A percentile compares a stretch with the other conserved stretches of the same genome.
Evolutionary conservation across 2,888 invertebrate genomes (phyloP).

Genomic region (Lasioglossum villosulum): DNA sequence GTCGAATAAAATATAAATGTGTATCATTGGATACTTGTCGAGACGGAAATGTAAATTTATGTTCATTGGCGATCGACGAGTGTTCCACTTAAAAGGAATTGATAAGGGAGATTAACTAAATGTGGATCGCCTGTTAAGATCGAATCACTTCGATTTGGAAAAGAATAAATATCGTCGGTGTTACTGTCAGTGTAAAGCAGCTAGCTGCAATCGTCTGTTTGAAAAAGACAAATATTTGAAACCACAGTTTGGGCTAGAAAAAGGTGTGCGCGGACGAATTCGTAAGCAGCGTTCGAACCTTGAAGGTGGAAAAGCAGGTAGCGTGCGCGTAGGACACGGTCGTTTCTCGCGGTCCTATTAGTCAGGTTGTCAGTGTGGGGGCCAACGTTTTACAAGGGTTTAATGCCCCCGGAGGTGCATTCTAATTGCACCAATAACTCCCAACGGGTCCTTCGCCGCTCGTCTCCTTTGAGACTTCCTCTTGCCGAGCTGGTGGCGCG

Average conservation of each 20-base stretch:
- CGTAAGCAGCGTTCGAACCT: constrained; percentile 26
- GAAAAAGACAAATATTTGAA: too few relatives aligned
- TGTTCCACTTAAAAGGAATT: not conserved
- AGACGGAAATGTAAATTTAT: not conserved
- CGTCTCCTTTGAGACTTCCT: constrained; percentile 28
- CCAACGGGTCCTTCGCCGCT: constrained; percentile 73
- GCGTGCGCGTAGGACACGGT: constrained; percentile 63
- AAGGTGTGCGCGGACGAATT: constrained; percentile 6
- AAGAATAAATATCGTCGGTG: not conserved
- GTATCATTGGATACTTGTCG: not conserved
- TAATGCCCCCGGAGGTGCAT: constrained; percentile 83
- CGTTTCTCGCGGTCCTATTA: constrained; percentile 75
- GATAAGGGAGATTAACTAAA: not conserved
- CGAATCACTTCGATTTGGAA: not conserved
- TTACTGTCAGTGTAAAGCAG: not conserved
- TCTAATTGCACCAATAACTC: constrained; percentile 84
- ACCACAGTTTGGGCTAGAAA: too few relatives aligned
- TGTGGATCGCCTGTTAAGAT: not conserved
- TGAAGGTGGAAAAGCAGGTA: constrained; percentile 66
- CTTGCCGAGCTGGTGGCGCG: constrained; percentile 5
- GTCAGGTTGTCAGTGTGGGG: constrained; percentile 79
- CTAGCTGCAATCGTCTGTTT: too few relatives aligned
- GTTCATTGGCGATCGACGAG: not conserved
- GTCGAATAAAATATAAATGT: not conserved
- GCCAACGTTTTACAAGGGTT: constrained; percentile 83